These are phyloP conservation scores for Dynastes grantii DNA, from an alignment of 2,888 invertebrate genomes.

Conservation along the genomic window DNA sequence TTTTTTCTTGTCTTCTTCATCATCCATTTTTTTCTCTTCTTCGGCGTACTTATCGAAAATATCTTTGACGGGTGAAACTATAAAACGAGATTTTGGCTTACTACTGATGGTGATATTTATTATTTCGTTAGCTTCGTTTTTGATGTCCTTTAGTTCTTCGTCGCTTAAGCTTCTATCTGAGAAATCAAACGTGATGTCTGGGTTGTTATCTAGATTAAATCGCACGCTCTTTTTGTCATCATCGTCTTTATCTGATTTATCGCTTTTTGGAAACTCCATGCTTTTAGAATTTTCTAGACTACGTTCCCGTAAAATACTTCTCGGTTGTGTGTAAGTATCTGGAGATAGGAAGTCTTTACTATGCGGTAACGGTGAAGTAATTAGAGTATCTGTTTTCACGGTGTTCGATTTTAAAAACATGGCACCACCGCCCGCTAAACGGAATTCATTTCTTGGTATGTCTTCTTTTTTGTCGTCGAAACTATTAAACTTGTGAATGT, in stretches of 20 bases:
- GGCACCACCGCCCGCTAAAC: constrained; percentile 73
- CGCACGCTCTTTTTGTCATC: constrained; percentile 85
- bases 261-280: constrained; percentile 64
- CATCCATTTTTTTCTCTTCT: constrained; percentile 57
- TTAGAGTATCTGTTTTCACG: constrained; percentile 57
- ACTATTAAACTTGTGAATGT: constrained; percentile 64
- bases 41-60: constrained; percentile 47
- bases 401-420: constrained; percentile 77
- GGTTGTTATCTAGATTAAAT: constrained; percentile 74
- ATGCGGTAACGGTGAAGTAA: constrained; percentile 21
- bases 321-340: constrained; percentile 67
- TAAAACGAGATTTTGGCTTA: constrained; percentile 62
- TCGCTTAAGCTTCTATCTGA: constrained; percentile 67
- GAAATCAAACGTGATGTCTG: constrained; percentile 69
- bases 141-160: constrained; percentile 61
- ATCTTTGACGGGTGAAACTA: constrained; percentile 62
- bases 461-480: constrained; percentile 64
- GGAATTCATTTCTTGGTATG: constrained; percentile 63
- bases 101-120: constrained; percentile 63
- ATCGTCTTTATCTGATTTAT: constrained; percentile 73
- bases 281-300: constrained; percentile 67
- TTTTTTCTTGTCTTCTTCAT: constrained; percentile 55
- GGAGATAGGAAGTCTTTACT: constrained; percentile 52
- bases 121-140: constrained; percentile 59
- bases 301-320: constrained; percentile 79